A percentile compares a stretch with the other conserved stretches of the same genome.
Conservation (phyloP, 2,113 vertebrate genomes). For the Melospiza georgiana region DNA sequence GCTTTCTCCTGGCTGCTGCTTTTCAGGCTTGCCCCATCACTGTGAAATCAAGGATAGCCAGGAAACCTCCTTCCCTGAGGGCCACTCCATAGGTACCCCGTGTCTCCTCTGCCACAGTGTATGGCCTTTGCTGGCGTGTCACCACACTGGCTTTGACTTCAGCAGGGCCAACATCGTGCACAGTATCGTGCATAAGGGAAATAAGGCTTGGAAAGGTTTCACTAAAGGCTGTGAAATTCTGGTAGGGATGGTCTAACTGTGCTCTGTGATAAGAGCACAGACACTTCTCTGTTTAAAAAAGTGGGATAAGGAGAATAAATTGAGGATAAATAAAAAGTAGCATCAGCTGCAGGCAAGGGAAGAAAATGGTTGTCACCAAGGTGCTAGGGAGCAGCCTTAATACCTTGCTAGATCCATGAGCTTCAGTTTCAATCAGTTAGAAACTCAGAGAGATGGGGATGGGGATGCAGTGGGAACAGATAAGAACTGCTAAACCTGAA, state of each 20-base stretch:
- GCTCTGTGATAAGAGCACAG: neutral
- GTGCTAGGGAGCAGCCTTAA: neutral
- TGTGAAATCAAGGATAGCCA: neutral
- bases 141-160: neutral
- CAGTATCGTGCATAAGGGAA: neutral
- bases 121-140: neutral
- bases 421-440: neutral
- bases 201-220: neutral
- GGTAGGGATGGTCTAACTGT: neutral
- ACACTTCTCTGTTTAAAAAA: neutral
- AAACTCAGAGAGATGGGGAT: neutral
- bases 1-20: neutral
- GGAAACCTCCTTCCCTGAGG: neutral
- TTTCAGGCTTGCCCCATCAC: neutral
- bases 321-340: neutral
- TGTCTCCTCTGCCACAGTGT: neutral
- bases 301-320: neutral
- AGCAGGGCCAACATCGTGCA: neutral
- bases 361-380: neutral
- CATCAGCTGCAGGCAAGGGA: neutral
- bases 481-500: neutral
- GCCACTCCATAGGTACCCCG: fast-evolving
- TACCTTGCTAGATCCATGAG: neutral
- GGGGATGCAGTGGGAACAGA: neutral
- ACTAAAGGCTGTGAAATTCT: neutral